These are phyloP conservation scores for Enoplolaimus lenunculus DNA, from an alignment of 2,888 invertebrate species.

Conservation along the genomic window DNA sequence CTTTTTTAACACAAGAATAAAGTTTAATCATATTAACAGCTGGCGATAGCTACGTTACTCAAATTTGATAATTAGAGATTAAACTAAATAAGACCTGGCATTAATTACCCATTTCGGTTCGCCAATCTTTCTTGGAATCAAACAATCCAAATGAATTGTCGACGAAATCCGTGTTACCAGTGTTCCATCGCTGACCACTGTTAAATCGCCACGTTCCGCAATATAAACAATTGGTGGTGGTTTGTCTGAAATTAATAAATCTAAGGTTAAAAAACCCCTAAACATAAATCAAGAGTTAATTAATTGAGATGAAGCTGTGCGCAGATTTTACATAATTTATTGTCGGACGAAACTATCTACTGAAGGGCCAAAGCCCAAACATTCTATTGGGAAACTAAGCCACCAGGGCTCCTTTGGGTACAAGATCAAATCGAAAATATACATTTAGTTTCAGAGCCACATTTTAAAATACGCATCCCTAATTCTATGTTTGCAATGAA, in stretches of 20 bases:
- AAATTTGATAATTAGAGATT: too few relatives aligned
- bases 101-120: conserved; percentile 23
- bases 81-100: too few relatives aligned
- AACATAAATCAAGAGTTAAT: neutral
- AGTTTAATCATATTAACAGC: too few relatives aligned
- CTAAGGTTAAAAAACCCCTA: neutral
- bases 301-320: neutral
- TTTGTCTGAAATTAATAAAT: conserved; percentile 27
- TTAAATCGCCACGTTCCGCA: conserved; percentile 31
- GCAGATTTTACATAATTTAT: neutral
- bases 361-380: conserved; percentile 15
- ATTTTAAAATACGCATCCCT: too few relatives aligned
- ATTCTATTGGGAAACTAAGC: too few relatives aligned
- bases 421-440: too few relatives aligned
- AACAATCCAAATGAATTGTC: conserved; percentile 33
- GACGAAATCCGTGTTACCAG: conserved; percentile 33
- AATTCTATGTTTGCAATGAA: too few relatives aligned
- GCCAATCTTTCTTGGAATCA: conserved; percentile 22
- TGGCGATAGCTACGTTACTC: too few relatives aligned
- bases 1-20: too few relatives aligned
- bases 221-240: conserved; percentile 33
- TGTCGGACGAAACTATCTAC: neutral
- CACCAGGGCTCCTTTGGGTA: too few relatives aligned
- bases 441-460: too few relatives aligned
- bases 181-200: conserved; percentile 31